phyloP scores from a whole-genome alignment of 1,140 invertebrate species.

The Drosophila willistoni region DNA sequence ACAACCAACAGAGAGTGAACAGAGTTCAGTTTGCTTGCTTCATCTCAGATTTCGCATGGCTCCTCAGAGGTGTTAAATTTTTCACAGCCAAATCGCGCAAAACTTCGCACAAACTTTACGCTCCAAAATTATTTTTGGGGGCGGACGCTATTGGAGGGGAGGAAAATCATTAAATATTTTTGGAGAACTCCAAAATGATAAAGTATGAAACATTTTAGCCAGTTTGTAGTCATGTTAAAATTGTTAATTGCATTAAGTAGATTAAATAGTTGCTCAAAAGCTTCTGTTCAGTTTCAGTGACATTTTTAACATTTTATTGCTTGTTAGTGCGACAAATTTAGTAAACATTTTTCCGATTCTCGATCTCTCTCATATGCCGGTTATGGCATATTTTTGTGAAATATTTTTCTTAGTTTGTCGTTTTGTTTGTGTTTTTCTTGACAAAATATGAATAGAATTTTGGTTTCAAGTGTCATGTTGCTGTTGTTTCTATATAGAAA shows the following conservation, averaged over 20 bases:
- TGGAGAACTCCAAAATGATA: slow-evolving; percentile 55
- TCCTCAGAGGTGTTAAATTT: slow-evolving; percentile 51
- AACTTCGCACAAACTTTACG: slow-evolving; percentile 49
- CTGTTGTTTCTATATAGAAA: slow-evolving; percentile 67
- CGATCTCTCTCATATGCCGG: slow-evolving; percentile 30
- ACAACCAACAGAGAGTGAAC: slow-evolving; percentile 31
- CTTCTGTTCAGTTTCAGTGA: slow-evolving; percentile 35
- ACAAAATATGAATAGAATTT: slow-evolving; percentile 72
- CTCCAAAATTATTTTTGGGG: slow-evolving; percentile 35
- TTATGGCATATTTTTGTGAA: slow-evolving; percentile 51
- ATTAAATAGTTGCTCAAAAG: slow-evolving; percentile 72
- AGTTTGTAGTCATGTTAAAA: slow-evolving; percentile 81
- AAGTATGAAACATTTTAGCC: slow-evolving; percentile 51
- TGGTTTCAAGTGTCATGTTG: slow-evolving; percentile 69
- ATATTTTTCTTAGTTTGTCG: slow-evolving; percentile 21
- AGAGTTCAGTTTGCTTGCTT: slow-evolving; percentile 16
- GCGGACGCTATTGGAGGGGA: background rate
- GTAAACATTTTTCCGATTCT: slow-evolving; percentile 72
- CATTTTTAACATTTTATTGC: slow-evolving; percentile 82
- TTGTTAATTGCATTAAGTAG: slow-evolving; percentile 82
- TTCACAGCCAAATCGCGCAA: slow-evolving; percentile 54
- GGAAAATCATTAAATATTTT: slow-evolving; percentile 25
- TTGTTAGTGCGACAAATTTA: slow-evolving; percentile 82
- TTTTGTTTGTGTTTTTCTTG: slow-evolving; percentile 16
- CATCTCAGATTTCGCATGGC: slow-evolving; percentile 13